Percentiles rank a stretch among this genome's conserved stretches.
Conservation (phyloP, 2,888 invertebrate species). For the Caenorhabditis sp. region DNA sequence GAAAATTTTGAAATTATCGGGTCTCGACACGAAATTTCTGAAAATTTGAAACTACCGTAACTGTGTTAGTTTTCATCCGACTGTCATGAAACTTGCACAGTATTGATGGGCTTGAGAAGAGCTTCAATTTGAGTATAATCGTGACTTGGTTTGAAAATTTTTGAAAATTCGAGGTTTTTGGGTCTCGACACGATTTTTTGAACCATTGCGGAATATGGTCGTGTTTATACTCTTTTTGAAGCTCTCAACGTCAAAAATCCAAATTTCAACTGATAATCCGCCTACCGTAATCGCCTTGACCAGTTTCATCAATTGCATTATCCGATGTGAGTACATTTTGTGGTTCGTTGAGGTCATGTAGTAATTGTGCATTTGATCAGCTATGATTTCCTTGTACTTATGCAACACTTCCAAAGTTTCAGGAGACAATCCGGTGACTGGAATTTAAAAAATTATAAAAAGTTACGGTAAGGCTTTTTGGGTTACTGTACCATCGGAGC, state of each 20-base stretch:
- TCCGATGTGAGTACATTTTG: slow-evolving; percentile 38
- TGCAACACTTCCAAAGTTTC: slow-evolving; percentile 34
- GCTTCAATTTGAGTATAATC: slow-evolving; percentile 2
- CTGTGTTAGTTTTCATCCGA: background rate
- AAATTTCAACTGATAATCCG: background rate
- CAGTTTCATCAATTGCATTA: slow-evolving; percentile 35
- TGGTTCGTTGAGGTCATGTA: slow-evolving; percentile 33
- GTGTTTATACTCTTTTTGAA: too few species aligned
- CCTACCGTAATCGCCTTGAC: slow-evolving; percentile 29
- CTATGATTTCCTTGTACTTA: slow-evolving; percentile 37
- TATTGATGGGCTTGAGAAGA: background rate
- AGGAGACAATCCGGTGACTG: slow-evolving; percentile 24
- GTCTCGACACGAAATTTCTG: background rate
- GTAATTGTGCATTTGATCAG: slow-evolving; percentile 45
- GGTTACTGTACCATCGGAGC: slow-evolving; percentile 27
- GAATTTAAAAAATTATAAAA: background rate
- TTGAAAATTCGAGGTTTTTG: background rate
- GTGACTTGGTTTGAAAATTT: background rate
- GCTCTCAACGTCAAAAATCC: too few species aligned
- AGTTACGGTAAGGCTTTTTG: background rate
- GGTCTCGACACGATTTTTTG: background rate
- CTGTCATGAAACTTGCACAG: background rate
- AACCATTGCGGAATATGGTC: too few species aligned
- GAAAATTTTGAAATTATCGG: background rate
- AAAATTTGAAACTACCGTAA: background rate